Evolutionary conservation across 1,140 invertebrate genomes (phyloP).

Genomic region (Scylla paramamosain): DNA sequence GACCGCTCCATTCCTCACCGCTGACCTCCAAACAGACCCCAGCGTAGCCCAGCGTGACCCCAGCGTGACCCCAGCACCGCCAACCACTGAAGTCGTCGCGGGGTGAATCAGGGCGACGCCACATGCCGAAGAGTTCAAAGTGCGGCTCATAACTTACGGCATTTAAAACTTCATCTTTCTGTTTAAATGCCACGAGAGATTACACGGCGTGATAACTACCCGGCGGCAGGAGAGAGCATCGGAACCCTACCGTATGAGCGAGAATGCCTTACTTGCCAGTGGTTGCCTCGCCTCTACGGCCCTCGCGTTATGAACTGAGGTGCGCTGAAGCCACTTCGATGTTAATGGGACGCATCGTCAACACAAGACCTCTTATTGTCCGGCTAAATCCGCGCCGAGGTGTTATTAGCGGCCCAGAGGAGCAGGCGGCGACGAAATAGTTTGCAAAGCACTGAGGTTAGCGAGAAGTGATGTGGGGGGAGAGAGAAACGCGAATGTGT

Average conservation of each 20-base stretch:
- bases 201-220: slow-evolving; percentile 46
- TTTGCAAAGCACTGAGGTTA: neutral
- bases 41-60: too few relatives aligned
- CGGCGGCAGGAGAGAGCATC: slow-evolving; percentile 32
- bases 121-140: neutral
- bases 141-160: slow-evolving; percentile 45
- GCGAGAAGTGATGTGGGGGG: neutral
- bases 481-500: neutral
- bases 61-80: too few relatives aligned
- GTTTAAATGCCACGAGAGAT: slow-evolving; percentile 54
- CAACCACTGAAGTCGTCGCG: too few relatives aligned
- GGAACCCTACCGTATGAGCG: neutral
- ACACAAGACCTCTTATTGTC: slow-evolving; percentile 44
- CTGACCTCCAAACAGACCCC: neutral
- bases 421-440: slow-evolving; percentile 23
- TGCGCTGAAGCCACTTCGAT: neutral
- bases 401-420: neutral
- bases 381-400: slow-evolving; percentile 16
- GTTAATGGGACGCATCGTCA: slow-evolving; percentile 51
- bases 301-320: neutral
- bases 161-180: slow-evolving; percentile 62
- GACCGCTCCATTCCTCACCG: slow-evolving; percentile 49
- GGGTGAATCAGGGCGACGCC: slow-evolving; percentile 1
- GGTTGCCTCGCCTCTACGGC: neutral
- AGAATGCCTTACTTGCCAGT: neutral